Evolutionary conservation across 1,140 invertebrate genomes (phyloP).

Genomic region (Wasmannia auropunctata): DNA sequence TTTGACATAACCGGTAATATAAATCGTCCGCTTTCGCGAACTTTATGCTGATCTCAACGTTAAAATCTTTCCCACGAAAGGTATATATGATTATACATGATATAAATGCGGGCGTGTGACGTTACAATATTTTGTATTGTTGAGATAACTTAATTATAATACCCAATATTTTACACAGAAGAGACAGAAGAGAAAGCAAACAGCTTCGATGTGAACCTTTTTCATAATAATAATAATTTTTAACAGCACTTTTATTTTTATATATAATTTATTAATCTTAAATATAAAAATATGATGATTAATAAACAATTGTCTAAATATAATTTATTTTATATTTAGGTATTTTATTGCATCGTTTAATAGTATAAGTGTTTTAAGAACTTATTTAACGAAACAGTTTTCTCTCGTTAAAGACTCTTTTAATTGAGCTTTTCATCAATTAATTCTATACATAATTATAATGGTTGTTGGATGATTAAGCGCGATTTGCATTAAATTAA

Average conservation of each 20-base stretch:
- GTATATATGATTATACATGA: background rate
- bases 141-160: background rate
- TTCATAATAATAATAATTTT: background rate
- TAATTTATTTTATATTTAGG: constrained; percentile 3
- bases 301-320: too few relatives aligned
- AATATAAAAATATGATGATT: background rate
- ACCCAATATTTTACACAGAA: background rate
- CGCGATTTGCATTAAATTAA: constrained; percentile 3
- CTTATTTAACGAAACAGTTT: background rate
- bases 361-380: background rate
- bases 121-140: background rate
- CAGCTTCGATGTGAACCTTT: background rate
- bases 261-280: background rate
- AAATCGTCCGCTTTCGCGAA: background rate
- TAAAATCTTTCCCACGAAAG: background rate
- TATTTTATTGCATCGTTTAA: background rate
- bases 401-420: constrained; percentile 5
- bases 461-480: constrained; percentile 5
- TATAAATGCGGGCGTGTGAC: background rate
- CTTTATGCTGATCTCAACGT: background rate
- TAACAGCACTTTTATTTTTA: background rate
- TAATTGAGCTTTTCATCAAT: background rate
- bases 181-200: constrained; percentile 7
- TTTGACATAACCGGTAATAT: background rate
- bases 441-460: background rate